Evolutionary conservation across 2,888 invertebrate species (phyloP).

Genomic region (Idaea dimidiata): DNA sequence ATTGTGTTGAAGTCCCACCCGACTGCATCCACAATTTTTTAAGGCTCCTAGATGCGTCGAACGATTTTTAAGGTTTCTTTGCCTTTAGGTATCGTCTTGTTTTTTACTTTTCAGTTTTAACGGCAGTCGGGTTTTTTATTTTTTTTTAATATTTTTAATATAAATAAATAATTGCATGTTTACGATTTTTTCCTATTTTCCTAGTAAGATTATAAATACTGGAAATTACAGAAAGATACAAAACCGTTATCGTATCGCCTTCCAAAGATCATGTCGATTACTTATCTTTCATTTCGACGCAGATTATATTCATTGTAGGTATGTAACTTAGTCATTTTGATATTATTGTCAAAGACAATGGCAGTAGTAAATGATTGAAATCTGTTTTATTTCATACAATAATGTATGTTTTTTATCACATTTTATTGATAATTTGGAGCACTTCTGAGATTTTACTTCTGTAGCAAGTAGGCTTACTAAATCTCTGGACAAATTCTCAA

Average conservation of each 20-base stretch:
- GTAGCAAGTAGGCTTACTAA: too few relatives aligned
- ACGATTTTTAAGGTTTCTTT: too few relatives aligned
- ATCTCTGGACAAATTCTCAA: too few relatives aligned
- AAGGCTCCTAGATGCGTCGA: too few relatives aligned
- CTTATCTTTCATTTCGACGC: not conserved
- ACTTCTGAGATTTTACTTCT: too few relatives aligned
- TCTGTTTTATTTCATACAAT: not conserved
- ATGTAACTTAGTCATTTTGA: not conserved
- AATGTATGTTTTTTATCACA: not conserved
- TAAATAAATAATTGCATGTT: too few relatives aligned
- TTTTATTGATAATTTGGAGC: not conserved
- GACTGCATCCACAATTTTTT: too few relatives aligned
- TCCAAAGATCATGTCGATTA: constrained; percentile 1
- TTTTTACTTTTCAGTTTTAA: too few relatives aligned
- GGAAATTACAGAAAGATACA: not conserved
- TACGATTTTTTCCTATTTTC: not conserved
- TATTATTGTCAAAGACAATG: not conserved
- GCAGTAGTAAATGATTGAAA: not conserved
- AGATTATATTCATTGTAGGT: not conserved
- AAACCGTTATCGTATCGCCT: not conserved
- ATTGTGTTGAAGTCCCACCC: too few relatives aligned
- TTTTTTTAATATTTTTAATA: too few relatives aligned
- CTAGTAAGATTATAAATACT: not conserved
- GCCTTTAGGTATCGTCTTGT: too few relatives aligned
- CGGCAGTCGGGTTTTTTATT: too few relatives aligned